Conservation (phyloP, 2,888 invertebrate species). For the Stegophylla sp. region DNA sequence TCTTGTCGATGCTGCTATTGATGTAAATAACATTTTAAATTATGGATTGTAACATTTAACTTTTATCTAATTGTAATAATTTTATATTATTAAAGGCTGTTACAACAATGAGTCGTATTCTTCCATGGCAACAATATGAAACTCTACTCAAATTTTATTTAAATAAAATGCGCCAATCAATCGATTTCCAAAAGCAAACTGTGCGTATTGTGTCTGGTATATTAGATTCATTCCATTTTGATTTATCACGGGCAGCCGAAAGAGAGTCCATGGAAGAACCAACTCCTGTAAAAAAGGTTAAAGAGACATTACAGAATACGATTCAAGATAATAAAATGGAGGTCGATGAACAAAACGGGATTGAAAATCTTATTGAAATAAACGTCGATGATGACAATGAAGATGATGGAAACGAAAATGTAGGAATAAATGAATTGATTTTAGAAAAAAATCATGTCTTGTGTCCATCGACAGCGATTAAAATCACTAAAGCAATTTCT, state of each 20-base stretch:
- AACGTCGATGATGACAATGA: conserved; percentile 63
- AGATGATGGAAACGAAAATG: conserved; percentile 63
- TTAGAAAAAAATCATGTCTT: conserved; percentile 69
- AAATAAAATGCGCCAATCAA: conserved; percentile 74
- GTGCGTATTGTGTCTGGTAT: conserved; percentile 79
- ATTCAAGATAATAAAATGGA: conserved; percentile 48
- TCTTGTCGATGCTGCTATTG: conserved; percentile 84
- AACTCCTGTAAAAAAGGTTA: conserved; percentile 66
- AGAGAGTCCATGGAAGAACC: conserved; percentile 62
- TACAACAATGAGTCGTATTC: conserved; percentile 75
- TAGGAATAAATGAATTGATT: conserved; percentile 65
- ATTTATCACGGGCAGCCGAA: conserved; percentile 73
- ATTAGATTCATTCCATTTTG: conserved; percentile 90
- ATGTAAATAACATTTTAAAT: conserved; percentile 65
- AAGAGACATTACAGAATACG: conserved; percentile 64
- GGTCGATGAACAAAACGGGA: conserved; percentile 20
- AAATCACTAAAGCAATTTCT: conserved; percentile 76
- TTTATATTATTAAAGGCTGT: conserved; percentile 67
- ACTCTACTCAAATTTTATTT: conserved; percentile 82
- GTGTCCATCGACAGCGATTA: conserved; percentile 76
- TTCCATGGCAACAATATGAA: conserved; percentile 92
- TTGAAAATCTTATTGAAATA: conserved; percentile 63
- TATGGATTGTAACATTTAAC: not conserved
- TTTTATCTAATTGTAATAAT: conserved; percentile 12
- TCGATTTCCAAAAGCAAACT: conserved; percentile 82